Evolutionary conservation across 2,113 vertebrate species (phyloP), one percentile per base, ranked within the genome.

Genomic region (Procavia capensis): DNA sequence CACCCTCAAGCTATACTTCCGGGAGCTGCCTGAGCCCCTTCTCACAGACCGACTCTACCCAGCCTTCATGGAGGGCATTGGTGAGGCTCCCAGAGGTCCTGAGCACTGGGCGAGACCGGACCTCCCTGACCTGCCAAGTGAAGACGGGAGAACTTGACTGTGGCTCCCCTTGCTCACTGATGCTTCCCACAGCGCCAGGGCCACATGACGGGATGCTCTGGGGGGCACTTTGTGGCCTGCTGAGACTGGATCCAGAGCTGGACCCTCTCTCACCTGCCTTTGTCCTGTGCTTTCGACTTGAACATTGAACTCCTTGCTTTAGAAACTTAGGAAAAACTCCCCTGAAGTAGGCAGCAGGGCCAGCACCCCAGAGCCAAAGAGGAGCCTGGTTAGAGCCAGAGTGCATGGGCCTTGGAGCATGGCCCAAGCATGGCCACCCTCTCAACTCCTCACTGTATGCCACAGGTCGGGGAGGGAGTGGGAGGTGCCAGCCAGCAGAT

Each of bases 1-100:
- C 81, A 99, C 99, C 0, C 99, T 99, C 97, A 99, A 99, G 98
- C 98, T 99, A 64, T 99, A 99, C 98, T 99, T 99, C 98, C 99
- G 99, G 11, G 99, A 99, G 98, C 99, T 99, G 96, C 99, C 99
- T 0, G 99, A 99, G 98, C 99, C 99, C 59, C 99, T 99, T 95
- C 99, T 99, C 97, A 99, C 99, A 5, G 99, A 99, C 98, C 98
- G 99, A 93, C 99, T 99, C 83, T 99, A 99, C 96, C 99, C 99
- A 0, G 99, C 99, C 97, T 99, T 99, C 98, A 99, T 99, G 99
- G 99, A 99, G 98, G 99, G 99, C 95, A 99, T 99, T 0, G 99
- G 99, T 99, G 98, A 85, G 98, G 96, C 75, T 45, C 36, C 24
- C 0, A 0, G 31, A 45, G 25, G 5, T 11, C 70, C 85, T 17